Conservation (phyloP, 2,113 vertebrate genomes). For the Prietella phreatophila region DNA sequence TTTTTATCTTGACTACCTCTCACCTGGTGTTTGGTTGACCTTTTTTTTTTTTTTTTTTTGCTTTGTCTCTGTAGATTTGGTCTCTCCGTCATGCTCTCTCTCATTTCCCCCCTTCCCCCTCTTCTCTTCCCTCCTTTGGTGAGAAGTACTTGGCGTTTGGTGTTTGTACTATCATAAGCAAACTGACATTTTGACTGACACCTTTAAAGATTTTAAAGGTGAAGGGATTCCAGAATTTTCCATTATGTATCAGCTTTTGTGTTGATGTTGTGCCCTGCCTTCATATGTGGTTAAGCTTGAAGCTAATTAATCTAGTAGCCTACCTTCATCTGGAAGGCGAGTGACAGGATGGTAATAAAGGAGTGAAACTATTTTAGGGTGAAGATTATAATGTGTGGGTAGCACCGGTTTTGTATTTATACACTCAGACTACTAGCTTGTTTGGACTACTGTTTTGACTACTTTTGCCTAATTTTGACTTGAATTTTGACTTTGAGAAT, state of each 20-base stretch:
- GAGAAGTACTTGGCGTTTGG: too few species aligned
- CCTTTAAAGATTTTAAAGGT: background rate
- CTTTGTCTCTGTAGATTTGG: background rate
- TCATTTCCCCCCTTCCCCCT: background rate
- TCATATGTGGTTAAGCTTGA: background rate
- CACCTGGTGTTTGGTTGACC: background rate
- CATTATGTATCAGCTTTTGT: background rate
- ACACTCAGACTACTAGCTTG: background rate
- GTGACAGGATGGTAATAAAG: background rate
- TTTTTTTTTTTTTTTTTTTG: slow-evolving; percentile 5
- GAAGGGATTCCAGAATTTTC: background rate
- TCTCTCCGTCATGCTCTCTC: background rate
- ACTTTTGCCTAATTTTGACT: background rate
- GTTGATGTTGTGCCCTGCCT: background rate
- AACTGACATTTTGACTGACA: background rate
- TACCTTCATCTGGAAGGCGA: too few species aligned
- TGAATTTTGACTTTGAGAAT: background rate
- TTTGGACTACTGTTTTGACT: background rate
- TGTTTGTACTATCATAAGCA: background rate
- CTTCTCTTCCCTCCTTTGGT: background rate
- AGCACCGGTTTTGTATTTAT: background rate
- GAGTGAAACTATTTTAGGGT: background rate
- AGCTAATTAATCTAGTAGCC: too few species aligned
- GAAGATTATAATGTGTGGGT: background rate
- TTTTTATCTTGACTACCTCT: background rate